These are phyloP conservation scores for Therioaphis trifolii DNA, from an alignment of 2,888 invertebrate genomes.

Conservation along the genomic window DNA sequence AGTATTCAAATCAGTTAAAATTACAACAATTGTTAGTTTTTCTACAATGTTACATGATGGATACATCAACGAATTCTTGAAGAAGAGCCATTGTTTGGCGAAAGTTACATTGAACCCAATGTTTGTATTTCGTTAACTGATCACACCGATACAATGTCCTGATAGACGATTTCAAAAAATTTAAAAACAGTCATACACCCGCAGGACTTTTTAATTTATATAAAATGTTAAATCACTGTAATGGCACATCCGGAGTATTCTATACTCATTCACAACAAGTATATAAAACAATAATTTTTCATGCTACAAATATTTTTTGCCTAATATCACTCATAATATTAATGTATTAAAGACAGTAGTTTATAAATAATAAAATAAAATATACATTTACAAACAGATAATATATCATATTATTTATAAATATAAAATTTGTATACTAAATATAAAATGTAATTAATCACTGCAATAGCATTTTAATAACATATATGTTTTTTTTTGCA, in stretches of 20 bases:
- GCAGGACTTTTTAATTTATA: background rate
- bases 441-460: too few relatives aligned
- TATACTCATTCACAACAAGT: conserved; percentile 24
- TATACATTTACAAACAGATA: too few relatives aligned
- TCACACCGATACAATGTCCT: background rate
- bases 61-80: background rate
- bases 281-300: too few relatives aligned
- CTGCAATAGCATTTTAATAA: too few relatives aligned
- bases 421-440: too few relatives aligned
- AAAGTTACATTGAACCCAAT: conserved; percentile 19
- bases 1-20: background rate
- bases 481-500: too few relatives aligned
- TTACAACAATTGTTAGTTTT: background rate
- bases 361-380: too few relatives aligned
- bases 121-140: background rate
- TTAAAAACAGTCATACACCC: conserved; percentile 11
- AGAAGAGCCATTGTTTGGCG: background rate
- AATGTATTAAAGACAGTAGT: too few relatives aligned
- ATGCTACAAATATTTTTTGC: too few relatives aligned
- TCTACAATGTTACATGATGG: background rate
- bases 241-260: background rate
- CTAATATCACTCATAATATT: too few relatives aligned
- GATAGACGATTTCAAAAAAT: background rate
- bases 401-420: too few relatives aligned
- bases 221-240: background rate